Base-by-base conservation (phyloP, 1,140 invertebrate genomes). In the Armadillidium nasatum region DNA sequence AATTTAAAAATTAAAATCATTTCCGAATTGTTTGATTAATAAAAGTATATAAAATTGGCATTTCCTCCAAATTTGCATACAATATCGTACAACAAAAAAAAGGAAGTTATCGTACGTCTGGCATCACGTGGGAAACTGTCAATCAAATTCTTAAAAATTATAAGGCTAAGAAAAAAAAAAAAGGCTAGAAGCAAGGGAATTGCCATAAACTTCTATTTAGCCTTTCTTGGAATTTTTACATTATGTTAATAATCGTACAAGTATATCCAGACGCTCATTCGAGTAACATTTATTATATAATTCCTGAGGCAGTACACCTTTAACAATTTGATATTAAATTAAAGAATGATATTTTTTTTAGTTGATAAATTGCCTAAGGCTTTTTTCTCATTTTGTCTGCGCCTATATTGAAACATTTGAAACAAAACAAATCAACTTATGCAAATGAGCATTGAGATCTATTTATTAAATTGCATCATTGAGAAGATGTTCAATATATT, bases 101-200 rank as follows among this genome's bases (percentile, higher is more conserved):
- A 33, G 33, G 33, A 60, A 60, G 50, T 60, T 60, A 60, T 60
- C 50, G 50, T 60, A 60, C 50, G 50, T 19, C 19, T 60, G 50
- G 50, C 50, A 60, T 15, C 50, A 60, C 50, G 50, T 60, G 50
- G 50, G 50, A 60, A 60, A 60, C 50, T 60, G 50, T 60, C 50
- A 60, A 60, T 60, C 50, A 60, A 60, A 60, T 19, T 13, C 50
- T 60, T 60, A 60, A 60, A 60, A 60, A 60, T 15, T 15, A 60
- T 33, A 60, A 60, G 11, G 19, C 19, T 19, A 60, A 60, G 50
- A 15, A 60, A 60, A 60, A 60, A 60, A 60, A 60, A 60, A 60
- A 60, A 15, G 50, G 11, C 50, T 60, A 33, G 33, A 33, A 33
- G 33, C 33, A 33, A 33, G 6, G 33, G 50, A 60, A 13, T 60